Percentiles rank a stretch among this genome's conserved stretches.
Evolutionary conservation across 2,888 invertebrate genomes (phyloP).

Genomic region (Drosophila paranaensis): DNA sequence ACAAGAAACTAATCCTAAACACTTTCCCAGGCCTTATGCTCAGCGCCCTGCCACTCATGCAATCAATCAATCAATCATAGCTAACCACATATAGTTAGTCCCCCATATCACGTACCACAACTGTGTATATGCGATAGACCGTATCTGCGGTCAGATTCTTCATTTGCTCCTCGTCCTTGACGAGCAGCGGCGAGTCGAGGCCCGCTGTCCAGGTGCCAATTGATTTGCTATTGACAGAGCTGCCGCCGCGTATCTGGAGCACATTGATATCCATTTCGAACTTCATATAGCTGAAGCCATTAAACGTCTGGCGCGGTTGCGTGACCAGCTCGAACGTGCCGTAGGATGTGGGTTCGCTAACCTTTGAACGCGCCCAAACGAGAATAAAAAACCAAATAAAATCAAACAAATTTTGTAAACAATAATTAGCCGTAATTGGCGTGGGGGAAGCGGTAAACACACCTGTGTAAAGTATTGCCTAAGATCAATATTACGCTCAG

Average conservation of each 20-base stretch:
- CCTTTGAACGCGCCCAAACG: constrained; percentile 80
- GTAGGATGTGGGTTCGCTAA: constrained; percentile 89
- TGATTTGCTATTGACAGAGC: constrained; percentile 89
- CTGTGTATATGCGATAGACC: constrained; percentile 94
- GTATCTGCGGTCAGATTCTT: constrained; percentile 91
- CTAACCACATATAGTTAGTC: not conserved
- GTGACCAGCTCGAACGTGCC: constrained; percentile 88
- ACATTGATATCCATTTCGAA: constrained; percentile 90
- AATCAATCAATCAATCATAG: constrained; percentile 1
- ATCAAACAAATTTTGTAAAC: constrained; percentile 29
- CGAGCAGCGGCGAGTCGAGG: constrained; percentile 88
- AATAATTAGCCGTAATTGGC: constrained; percentile 51
- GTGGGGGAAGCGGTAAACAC: constrained; percentile 39
- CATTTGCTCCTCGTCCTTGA: constrained; percentile 88
- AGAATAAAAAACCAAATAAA: not conserved
- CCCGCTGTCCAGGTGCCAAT: constrained; percentile 93
- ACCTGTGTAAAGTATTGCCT: constrained; percentile 89
- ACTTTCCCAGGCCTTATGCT: no score
- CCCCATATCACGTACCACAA: constrained; percentile 87
- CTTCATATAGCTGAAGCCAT: constrained; percentile 91
- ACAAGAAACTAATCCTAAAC: not conserved
- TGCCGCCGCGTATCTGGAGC: constrained; percentile 90
- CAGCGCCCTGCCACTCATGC: not conserved
- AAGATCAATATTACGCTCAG: constrained; percentile 90
- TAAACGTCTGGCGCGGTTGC: constrained; percentile 86